These are phyloP conservation scores for Copidosoma aretas DNA, from an alignment of 2,888 invertebrate genomes.

Conservation along the genomic window DNA sequence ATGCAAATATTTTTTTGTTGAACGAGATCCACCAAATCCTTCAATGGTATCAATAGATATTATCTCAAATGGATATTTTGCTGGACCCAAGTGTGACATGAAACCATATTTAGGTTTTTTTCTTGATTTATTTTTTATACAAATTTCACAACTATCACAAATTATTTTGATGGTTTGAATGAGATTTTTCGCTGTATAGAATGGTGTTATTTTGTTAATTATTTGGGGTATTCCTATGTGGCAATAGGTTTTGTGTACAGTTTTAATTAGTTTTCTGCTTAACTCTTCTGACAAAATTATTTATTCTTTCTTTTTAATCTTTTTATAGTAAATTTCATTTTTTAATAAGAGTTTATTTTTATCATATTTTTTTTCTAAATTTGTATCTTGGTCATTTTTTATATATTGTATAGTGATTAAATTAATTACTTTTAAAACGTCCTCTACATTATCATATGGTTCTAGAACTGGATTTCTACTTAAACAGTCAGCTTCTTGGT, in stretches of 20 bases:
- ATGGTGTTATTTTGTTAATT: no score
- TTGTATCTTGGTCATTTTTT: conserved; percentile 37
- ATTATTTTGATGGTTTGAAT: conserved; percentile 38
- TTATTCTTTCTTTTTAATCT: conserved; percentile 30
- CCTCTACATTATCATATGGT: conserved; percentile 39
- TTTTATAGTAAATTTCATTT: conserved; percentile 37
- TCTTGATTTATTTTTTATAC: conserved; percentile 38
- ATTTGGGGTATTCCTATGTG: no score
- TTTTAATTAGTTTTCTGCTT: no score
- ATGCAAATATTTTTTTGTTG: conserved; percentile 40
- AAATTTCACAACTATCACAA: conserved; percentile 35
- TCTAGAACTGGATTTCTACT: conserved; percentile 17
- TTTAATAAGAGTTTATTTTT: conserved; percentile 20
- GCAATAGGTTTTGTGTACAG: no score
- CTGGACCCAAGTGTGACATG: conserved; percentile 31
- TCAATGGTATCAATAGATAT: conserved; percentile 44
- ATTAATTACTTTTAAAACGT: conserved; percentile 41
- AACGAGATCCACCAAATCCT: conserved; percentile 39
- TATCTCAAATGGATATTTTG: conserved; percentile 38
- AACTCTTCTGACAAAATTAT: no score
- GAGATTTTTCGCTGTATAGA: conserved; percentile 34
- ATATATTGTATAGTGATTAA: conserved; percentile 40
- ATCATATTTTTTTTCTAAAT: conserved; percentile 25
- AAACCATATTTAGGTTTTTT: conserved; percentile 36
- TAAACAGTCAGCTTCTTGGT: conserved; percentile 7